Conservation (phyloP, 2,113 vertebrate genomes). For the Daubentonia madagascariensis region DNA sequence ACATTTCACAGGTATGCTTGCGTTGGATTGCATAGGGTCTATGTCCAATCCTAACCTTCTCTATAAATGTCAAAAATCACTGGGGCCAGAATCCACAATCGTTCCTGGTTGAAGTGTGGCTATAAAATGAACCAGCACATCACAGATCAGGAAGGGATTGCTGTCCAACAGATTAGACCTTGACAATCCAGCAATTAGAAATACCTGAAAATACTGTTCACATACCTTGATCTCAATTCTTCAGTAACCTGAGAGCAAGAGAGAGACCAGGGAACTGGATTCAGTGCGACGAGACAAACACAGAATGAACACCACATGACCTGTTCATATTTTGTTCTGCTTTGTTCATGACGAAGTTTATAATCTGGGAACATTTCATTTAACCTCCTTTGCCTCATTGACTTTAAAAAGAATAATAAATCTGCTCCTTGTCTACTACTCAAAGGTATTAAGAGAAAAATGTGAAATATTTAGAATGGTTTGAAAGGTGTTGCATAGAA, state of each 20-base stretch:
- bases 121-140: not conserved
- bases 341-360: not conserved
- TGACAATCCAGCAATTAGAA: not conserved
- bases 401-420: conserved; percentile 29
- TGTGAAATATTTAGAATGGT: not conserved
- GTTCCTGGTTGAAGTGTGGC: not conserved
- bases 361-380: not conserved
- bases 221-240: not conserved
- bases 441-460: conserved; percentile 26
- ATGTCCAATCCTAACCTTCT: not conserved
- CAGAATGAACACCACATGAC: not conserved
- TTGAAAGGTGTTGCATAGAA: not conserved
- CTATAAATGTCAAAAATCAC: not conserved
- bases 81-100: not conserved
- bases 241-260: not conserved
- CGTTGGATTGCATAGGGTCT: not conserved
- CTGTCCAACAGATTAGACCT: not conserved
- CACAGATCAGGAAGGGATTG: not conserved
- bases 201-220: not conserved
- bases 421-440: not conserved
- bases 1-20: not conserved
- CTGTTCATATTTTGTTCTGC: not conserved
- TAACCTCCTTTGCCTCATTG: not conserved
- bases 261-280: not conserved
- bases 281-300: not conserved